A percentile compares a stretch with the other conserved stretches of the same genome.
Conservation (phyloP, 2,888 invertebrate species). For the Cheilosia pagana region DNA sequence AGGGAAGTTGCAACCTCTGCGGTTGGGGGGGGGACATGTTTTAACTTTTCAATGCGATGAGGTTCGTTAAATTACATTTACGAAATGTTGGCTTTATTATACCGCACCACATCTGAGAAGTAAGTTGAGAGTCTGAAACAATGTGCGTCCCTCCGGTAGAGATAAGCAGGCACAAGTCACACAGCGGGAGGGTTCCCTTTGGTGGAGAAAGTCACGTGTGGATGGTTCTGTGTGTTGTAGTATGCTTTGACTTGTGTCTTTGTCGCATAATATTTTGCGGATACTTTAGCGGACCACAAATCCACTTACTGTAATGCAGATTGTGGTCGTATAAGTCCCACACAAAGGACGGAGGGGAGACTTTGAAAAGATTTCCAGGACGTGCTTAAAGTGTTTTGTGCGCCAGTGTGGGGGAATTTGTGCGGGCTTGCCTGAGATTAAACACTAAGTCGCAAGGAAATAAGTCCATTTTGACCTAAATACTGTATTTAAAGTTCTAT, state of each 20-base stretch:
- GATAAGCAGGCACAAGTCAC: neutral
- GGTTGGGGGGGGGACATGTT: neutral
- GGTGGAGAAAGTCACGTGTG: constrained; percentile 11
- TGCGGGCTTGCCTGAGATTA: constrained; percentile 14
- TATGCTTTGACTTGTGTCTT: neutral
- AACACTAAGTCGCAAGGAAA: constrained; percentile 12
- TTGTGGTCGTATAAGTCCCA: constrained; percentile 56
- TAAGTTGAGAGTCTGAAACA: constrained; percentile 39
- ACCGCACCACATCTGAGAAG: constrained; percentile 18
- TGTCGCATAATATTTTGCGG: constrained; percentile 31
- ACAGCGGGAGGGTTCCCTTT: neutral
- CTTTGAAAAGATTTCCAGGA: constrained; percentile 18
- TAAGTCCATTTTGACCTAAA: constrained; percentile 15
- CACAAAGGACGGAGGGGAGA: neutral
- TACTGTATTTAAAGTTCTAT: constrained; percentile 4
- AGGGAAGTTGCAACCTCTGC: too few relatives aligned
- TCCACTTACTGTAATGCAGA: constrained; percentile 63
- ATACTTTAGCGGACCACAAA: constrained; percentile 54
- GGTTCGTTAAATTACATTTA: constrained; percentile 52
- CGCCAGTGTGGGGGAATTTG: neutral
- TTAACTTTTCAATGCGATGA: constrained; percentile 64
- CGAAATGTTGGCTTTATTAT: constrained; percentile 30
- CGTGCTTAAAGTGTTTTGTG: constrained; percentile 10
- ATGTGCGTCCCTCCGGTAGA: constrained; percentile 12
- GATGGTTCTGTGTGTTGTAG: neutral